A percentile compares a stretch with the other conserved stretches of the same genome.
Evolutionary conservation across 2,113 vertebrate species (phyloP).

Genomic region (human (Homo sapiens)): GRCh38 chr14:75641001-75641500

Average conservation of each 20-base stretch:
- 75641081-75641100: neutral
- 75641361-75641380: neutral
- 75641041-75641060: conserved; percentile 97
- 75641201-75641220: conserved; percentile 92
- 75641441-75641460: neutral
- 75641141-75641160: neutral
- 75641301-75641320: neutral
- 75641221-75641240: conserved; percentile 88
- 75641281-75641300: conserved; percentile 90
- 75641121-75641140: neutral
- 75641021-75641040: conserved; percentile 96
- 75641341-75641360: neutral
- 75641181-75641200: conserved; percentile 97
- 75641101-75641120: neutral
- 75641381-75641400: neutral
- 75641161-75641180: conserved; percentile 75
- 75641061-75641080: conserved; percentile 76
- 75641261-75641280: conserved; percentile 90
- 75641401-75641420: neutral
- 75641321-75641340: neutral
- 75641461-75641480: neutral
- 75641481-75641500: neutral
- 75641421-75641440: neutral
- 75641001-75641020: conserved; percentile 97
- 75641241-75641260: conserved; percentile 93